phyloP scores from a whole-genome alignment of 1,140 invertebrate species.

The Trichonephila clavipes region DNA sequence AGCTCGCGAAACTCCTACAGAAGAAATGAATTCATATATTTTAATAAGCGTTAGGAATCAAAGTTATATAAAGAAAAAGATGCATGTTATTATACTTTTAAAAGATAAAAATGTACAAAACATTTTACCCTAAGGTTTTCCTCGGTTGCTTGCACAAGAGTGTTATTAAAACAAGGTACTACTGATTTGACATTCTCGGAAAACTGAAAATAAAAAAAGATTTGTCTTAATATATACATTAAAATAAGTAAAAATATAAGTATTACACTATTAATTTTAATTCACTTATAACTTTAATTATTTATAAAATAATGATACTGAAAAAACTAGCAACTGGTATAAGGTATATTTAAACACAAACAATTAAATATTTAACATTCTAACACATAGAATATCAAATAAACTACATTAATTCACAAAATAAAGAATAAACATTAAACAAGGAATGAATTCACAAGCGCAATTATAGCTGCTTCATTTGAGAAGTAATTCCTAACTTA shows the following conservation, averaged over 20 bases:
- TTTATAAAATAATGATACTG: too few relatives aligned
- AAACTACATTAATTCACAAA: too few relatives aligned
- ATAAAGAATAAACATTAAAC: too few relatives aligned
- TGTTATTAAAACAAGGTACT: conserved; percentile 89
- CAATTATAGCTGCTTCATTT: too few relatives aligned
- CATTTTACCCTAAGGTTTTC: conserved; percentile 89
- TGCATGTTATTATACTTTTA: not conserved
- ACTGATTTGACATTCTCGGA: conserved; percentile 81
- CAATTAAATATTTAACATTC: too few relatives aligned
- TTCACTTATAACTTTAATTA: too few relatives aligned
- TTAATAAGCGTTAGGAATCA: not conserved
- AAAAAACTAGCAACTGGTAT: too few relatives aligned
- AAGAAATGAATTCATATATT: conserved; percentile 9
- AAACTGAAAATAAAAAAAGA: conserved; percentile 77
- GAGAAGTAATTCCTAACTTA: too few relatives aligned
- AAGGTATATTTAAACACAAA: too few relatives aligned
- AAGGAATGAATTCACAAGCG: too few relatives aligned
- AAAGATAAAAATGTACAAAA: not conserved
- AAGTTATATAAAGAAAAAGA: not conserved
- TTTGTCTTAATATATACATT: not conserved
- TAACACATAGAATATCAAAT: too few relatives aligned
- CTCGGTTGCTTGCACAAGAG: conserved; percentile 91
- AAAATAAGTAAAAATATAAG: not conserved
- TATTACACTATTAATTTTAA: too few relatives aligned
- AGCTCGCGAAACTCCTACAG: conserved; percentile 87